These are phyloP conservation scores for Pantherophis vulpinus DNA, from an alignment of 2,797 vertebrate genomes.

Conservation along the genomic window DNA sequence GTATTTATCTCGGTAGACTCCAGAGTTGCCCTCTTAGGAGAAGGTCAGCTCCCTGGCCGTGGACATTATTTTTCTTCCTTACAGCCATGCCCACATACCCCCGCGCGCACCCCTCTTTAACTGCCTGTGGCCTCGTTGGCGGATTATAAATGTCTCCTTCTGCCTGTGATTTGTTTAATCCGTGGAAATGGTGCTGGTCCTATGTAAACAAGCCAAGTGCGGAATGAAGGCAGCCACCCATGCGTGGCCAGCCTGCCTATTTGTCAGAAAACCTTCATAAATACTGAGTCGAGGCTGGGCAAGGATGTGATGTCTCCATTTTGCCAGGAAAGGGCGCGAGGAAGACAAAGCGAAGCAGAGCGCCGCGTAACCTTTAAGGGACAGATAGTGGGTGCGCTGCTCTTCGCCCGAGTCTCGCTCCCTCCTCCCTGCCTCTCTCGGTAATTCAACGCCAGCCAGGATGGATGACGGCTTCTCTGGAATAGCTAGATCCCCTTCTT, in stretches of 20 bases:
- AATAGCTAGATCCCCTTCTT: background rate
- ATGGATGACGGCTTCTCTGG: conserved; percentile 24
- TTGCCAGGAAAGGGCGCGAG: conserved; percentile 82
- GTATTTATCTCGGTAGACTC: conserved; percentile 54
- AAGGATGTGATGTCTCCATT: conserved; percentile 95
- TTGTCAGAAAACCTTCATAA: conserved; percentile 95
- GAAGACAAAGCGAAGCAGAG: conserved; percentile 79
- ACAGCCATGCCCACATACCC: conserved; percentile 48
- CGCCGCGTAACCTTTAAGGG: conserved; percentile 75
- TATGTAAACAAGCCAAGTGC: conserved; percentile 98
- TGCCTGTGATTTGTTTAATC: conserved; percentile 97
- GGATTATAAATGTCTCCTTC: conserved; percentile 93
- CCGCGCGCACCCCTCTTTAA: conserved; percentile 70
- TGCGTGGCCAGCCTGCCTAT: conserved; percentile 90
- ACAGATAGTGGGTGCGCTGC: conserved; percentile 55
- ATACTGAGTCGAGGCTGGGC: conserved; percentile 80
- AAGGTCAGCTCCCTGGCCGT: conserved; percentile 84
- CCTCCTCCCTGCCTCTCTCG: background rate
- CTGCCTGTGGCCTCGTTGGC: conserved; percentile 89
- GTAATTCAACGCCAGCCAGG: conserved; percentile 37
- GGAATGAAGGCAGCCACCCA: conserved; percentile 89
- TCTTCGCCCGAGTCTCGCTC: background rate
- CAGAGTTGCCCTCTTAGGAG: conserved; percentile 72
- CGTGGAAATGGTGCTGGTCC: conserved; percentile 92
- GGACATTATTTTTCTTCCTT: conserved; percentile 77